Evolutionary conservation across 2,888 invertebrate genomes (phyloP), one percentile per base, ranked within the genome.

Genomic region (Perizoma flavofasciatum): DNA sequence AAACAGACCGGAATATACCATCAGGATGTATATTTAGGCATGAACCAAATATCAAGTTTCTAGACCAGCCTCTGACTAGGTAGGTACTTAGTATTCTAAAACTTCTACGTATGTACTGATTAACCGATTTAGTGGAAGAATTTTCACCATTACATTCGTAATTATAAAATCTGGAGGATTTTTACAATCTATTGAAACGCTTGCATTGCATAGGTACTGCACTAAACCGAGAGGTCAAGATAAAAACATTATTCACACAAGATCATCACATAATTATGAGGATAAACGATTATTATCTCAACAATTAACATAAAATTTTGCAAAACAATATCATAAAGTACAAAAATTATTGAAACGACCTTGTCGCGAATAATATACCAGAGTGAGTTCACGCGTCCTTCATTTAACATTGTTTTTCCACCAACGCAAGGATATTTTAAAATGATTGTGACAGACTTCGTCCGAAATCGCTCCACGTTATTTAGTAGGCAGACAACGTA

Each of bases 401-500:
- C 66, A 47, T 59, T 40, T 63, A 66, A 65, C 67, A 66, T 69
- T 69, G 69, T 60, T 56, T 64, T 61, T 59, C 48, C 49, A 57
- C 59, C 61, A 64, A 59, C 55, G 40, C 59, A 55, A 63, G 57
- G 49, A 64, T 63, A 63, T 58, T 62, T 65, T 59, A 62, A 68
- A 60, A 63, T 60, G 37, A 55, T 62, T 59, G 62, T 63, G 61
- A 71, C 66, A 67, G 44, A 57, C 52, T 65, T 53, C 54, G 57
- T 63, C 49, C 57, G 61, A 69, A 59, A 63, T 59, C 62, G 73
- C 66, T 74, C 66, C 68, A 67, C 73, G 69, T 66, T 72, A 78
- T 79, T 88, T 86, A 81, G 83, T 83, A 88, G 78, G 84, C 88
- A 87, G 84, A 88, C 87, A 75, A 77, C 88, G 86, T 88, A 86